phyloP scores from a whole-genome alignment of 2,113 vertebrate genomes.

The Phalacrocorax brasilianus region DNA sequence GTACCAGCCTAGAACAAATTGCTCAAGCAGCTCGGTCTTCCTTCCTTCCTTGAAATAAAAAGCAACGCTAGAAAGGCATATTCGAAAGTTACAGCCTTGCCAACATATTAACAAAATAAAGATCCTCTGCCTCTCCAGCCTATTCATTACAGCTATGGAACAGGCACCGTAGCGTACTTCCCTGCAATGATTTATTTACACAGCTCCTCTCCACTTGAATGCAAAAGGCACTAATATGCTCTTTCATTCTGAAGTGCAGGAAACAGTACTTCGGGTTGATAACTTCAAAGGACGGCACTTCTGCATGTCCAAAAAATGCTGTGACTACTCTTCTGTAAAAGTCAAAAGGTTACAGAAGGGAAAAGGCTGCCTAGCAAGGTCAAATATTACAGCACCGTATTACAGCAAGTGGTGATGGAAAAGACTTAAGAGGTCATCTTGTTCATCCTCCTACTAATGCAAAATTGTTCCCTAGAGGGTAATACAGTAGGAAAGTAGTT shows the following conservation, averaged over 20 bases:
- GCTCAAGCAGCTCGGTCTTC: background rate
- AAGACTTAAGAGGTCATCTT: constrained; percentile 44
- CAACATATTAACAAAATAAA: background rate
- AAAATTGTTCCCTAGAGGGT: constrained; percentile 26
- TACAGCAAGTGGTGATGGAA: constrained; percentile 51
- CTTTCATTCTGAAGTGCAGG: constrained; percentile 25
- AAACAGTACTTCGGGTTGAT: background rate
- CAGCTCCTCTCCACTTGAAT: background rate
- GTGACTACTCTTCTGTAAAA: background rate
- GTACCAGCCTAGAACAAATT: background rate
- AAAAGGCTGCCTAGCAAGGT: constrained; percentile 30
- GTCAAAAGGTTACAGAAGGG: constrained; percentile 1
- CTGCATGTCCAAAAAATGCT: background rate
- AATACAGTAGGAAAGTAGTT: constrained; percentile 34
- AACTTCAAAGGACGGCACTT: constrained; percentile 33
- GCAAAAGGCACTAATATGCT: background rate
- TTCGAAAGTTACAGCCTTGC: background rate
- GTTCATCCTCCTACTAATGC: constrained; percentile 28
- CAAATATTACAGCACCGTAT: constrained; percentile 37
- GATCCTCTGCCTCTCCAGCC: background rate
- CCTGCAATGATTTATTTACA: constrained; percentile 5
- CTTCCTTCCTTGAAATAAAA: background rate
- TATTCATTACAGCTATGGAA: background rate
- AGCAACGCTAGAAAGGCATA: background rate
- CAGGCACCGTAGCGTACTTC: background rate